A percentile compares a stretch with the other conserved stretches of the same genome.
phyloP scores from a whole-genome alignment of 2,888 invertebrate species.

The Aricia artaxerxes region DNA sequence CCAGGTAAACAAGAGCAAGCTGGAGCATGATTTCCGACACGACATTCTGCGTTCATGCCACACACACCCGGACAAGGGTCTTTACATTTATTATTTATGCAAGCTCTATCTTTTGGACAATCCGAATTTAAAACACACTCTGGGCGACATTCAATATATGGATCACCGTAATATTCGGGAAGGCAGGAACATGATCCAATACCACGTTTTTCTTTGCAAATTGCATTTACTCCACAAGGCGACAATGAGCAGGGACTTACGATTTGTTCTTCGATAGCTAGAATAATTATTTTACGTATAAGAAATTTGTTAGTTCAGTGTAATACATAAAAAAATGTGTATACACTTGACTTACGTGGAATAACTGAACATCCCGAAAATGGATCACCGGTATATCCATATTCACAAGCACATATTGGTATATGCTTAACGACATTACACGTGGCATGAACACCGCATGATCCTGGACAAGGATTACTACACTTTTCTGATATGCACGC shows the following conservation, averaged over 20 bases:
- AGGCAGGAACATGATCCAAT: constrained; percentile 91
- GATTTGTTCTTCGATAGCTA: constrained; percentile 78
- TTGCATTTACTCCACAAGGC: constrained; percentile 92
- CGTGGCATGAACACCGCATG: constrained; percentile 86
- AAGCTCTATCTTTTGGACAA: constrained; percentile 87
- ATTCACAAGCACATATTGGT: constrained; percentile 86
- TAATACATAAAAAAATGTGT: constrained; percentile 34
- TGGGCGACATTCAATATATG: constrained; percentile 91
- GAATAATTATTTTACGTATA: constrained; percentile 44
- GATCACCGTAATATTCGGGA: constrained; percentile 91
- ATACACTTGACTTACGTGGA: constrained; percentile 74
- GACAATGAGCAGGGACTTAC: constrained; percentile 87
- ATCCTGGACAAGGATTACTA: constrained; percentile 86
- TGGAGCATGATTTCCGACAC: constrained; percentile 90
- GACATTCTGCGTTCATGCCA: constrained; percentile 91
- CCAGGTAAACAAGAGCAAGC: constrained; percentile 87
- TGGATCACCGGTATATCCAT: constrained; percentile 88
- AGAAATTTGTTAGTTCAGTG: neutral
- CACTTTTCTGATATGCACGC: constrained; percentile 87
- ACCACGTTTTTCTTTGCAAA: constrained; percentile 90
- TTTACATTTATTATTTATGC: constrained; percentile 90
- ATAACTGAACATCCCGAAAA: constrained; percentile 85
- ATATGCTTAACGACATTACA: constrained; percentile 86
- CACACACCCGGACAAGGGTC: constrained; percentile 92
- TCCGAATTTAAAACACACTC: constrained; percentile 94